Evolutionary conservation across 23 tunicate species (phyloP).

Genomic region (Corella eumyota): DNA sequence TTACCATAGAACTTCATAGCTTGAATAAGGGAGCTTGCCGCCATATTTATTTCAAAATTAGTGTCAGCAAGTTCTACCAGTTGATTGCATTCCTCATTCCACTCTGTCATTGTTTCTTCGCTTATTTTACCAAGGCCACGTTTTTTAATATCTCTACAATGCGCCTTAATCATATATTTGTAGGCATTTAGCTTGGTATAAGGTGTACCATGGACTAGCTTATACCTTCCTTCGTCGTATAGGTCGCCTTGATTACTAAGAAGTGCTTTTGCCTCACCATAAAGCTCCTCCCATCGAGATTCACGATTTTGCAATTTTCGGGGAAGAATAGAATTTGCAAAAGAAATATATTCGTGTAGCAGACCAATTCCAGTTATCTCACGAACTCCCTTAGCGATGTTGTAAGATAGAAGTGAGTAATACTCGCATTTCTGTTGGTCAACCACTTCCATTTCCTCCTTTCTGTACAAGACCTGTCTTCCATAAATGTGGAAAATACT

Average conservation of each 20-base stretch:
- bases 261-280: not conserved
- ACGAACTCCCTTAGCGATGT: constrained; percentile 4
- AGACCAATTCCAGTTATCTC: constrained; percentile 10
- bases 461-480: no score
- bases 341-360: constrained; percentile 21
- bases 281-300: constrained; percentile 3
- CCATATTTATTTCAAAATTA: no score
- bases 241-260: not conserved
- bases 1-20: no score
- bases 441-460: not conserved
- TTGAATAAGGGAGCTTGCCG: no score
- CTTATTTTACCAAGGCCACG: no score
- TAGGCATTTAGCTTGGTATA: constrained; percentile 23
- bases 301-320: constrained; percentile 6
- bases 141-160: no score
- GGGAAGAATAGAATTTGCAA: constrained; percentile 26
- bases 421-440: constrained; percentile 16
- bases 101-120: no score
- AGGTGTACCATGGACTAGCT: constrained; percentile 17
- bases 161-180: constrained; percentile 34
- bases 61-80: no score
- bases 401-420: constrained; percentile 15
- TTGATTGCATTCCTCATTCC: no score
- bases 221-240: constrained; percentile 22
- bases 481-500: no score